Conservation (phyloP, 2,113 vertebrate species). For the Lamprotornis superbus region DNA sequence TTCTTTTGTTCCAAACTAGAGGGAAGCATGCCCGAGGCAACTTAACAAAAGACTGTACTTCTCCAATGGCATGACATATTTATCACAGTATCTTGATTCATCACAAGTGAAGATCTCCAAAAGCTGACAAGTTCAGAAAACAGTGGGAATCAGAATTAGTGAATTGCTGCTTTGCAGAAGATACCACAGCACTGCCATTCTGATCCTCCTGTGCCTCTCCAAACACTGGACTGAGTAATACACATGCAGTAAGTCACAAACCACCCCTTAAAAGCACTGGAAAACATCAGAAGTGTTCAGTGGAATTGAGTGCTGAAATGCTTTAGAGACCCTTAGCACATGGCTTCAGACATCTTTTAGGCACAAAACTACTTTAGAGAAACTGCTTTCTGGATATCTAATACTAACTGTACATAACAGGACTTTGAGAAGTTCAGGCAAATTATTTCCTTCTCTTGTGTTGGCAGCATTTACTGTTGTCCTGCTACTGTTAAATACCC, state of each 20-base stretch:
- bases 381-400: not conserved
- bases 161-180: not conserved
- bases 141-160: not conserved
- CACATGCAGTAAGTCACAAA: not conserved
- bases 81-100: not conserved
- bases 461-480: not conserved
- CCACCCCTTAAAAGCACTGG: not conserved
- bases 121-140: not conserved
- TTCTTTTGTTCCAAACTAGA: not conserved
- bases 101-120: accelerated
- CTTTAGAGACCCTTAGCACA: not conserved
- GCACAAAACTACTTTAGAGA: not conserved
- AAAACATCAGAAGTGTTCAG: not conserved
- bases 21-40: not conserved
- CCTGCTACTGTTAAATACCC: not conserved
- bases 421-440: not conserved
- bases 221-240: not conserved
- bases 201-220: not conserved
- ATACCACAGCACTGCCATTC: not conserved
- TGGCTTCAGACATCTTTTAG: not conserved
- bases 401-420: not conserved
- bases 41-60: not conserved
- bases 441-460: not conserved
- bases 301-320: not conserved
- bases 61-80: not conserved